These are phyloP conservation scores for Brachynemurus nebulosus DNA, from an alignment of 2,888 invertebrate genomes.

Conservation along the genomic window DNA sequence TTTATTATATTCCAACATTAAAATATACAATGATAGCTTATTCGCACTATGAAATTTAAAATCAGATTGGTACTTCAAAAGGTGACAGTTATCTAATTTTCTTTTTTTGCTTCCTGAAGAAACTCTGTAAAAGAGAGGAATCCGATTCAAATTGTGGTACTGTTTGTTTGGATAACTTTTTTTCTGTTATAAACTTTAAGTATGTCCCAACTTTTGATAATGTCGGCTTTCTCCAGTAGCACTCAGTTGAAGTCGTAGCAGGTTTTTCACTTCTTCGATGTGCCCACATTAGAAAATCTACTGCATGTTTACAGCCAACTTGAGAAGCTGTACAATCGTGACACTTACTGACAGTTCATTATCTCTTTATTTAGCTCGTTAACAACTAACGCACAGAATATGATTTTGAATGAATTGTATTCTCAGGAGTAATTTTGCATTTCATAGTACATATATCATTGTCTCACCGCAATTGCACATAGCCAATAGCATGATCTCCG, in stretches of 20 bases:
- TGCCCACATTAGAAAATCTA: constrained; percentile 15
- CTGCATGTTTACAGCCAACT: constrained; percentile 13
- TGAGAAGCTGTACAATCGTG: neutral
- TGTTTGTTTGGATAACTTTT: constrained; percentile 16
- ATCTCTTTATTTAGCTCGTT: constrained; percentile 11
- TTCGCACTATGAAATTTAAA: constrained; percentile 4
- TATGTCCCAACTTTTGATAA: constrained; percentile 12
- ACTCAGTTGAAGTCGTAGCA: constrained; percentile 8
- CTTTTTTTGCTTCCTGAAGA: constrained; percentile 14
- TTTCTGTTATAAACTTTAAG: constrained; percentile 11
- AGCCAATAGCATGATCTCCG: constrained; percentile 11
- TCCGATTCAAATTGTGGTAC: constrained; percentile 15
- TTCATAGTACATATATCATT: constrained; percentile 10
- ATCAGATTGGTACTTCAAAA: constrained; percentile 14
- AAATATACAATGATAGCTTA: constrained; percentile 9
- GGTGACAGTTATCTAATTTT: constrained; percentile 15
- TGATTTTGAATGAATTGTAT: constrained; percentile 11
- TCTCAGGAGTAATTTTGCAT: constrained; percentile 11
- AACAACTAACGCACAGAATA: constrained; percentile 11
- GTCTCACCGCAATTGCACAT: constrained; percentile 12
- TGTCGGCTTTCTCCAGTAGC: constrained; percentile 14
- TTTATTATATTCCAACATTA: constrained; percentile 8
- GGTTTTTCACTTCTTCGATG: constrained; percentile 16
- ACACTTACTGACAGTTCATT: neutral
- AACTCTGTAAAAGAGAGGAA: constrained; percentile 8